Percentiles rank a stretch among this genome's conserved stretches.
phyloP scores from a whole-genome alignment of 2,113 vertebrate species.

The Phalacrocorax pelagicus region DNA sequence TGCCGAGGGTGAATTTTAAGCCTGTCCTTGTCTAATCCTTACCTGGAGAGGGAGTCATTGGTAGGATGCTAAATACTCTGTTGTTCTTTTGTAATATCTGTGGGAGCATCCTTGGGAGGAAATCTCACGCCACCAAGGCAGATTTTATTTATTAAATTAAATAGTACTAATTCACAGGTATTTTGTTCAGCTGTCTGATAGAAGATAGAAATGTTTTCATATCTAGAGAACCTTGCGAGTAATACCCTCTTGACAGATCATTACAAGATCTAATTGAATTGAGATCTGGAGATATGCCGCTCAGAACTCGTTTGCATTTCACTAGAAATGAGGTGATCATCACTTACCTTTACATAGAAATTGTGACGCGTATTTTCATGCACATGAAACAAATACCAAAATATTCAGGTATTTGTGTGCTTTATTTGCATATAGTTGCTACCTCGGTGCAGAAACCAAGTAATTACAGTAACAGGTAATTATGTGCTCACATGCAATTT shows the following conservation, averaged over 20 bases:
- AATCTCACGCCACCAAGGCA: background rate
- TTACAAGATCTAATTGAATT: constrained; percentile 24
- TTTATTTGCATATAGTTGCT: constrained; percentile 56
- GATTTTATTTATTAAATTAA: background rate
- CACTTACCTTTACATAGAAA: constrained; percentile 46
- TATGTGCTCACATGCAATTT: constrained; percentile 32
- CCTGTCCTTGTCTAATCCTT: background rate
- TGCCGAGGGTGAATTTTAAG: background rate
- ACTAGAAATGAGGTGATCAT: constrained; percentile 46
- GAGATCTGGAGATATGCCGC: constrained; percentile 50
- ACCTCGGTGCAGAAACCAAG: constrained; percentile 11
- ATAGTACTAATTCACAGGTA: background rate
- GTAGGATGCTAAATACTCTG: background rate
- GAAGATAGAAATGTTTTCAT: constrained; percentile 18
- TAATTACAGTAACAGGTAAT: constrained; percentile 40
- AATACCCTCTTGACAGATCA: constrained; percentile 18
- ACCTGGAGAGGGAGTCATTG: background rate
- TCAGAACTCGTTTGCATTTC: constrained; percentile 50
- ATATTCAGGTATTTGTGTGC: constrained; percentile 56
- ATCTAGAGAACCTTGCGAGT: background rate
- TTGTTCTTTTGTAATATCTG: background rate
- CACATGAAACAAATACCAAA: constrained; percentile 49
- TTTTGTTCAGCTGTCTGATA: constrained; percentile 18
- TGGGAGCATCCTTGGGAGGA: constrained; percentile 27
- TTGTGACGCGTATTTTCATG: constrained; percentile 41